Evolutionary conservation across 2,888 invertebrate genomes (phyloP).

Genomic region (Pseudococcus jackbeardsleyi): DNA sequence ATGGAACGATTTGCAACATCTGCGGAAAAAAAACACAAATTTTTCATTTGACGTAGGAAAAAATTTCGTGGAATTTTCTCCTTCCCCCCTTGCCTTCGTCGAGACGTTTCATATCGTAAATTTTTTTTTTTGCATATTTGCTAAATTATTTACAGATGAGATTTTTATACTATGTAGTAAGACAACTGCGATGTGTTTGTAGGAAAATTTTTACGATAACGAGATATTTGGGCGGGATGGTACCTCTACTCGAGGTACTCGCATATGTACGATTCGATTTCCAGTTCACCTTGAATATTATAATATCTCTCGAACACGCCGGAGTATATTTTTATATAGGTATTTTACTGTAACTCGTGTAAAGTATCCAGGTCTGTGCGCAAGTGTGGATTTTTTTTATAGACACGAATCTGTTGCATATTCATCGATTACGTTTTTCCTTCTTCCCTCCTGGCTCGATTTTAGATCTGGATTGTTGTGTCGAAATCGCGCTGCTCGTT

Average conservation of each 20-base stretch:
- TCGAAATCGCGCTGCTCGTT: neutral
- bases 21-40: slow-evolving; percentile 8
- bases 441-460: neutral
- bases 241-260: neutral
- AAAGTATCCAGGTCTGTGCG: neutral
- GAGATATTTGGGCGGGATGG: neutral
- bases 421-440: slow-evolving; percentile 20
- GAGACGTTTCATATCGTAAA: no score
- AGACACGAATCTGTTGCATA: slow-evolving; percentile 33
- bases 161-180: neutral
- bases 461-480: neutral
- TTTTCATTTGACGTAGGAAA: neutral
- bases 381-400: neutral
- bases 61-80: neutral
- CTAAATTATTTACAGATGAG: slow-evolving; percentile 5
- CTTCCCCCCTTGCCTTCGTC: no score
- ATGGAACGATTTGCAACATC: slow-evolving; percentile 65
- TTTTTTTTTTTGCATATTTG: neutral
- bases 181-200: neutral
- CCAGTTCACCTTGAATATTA: slow-evolving; percentile 39
- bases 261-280: slow-evolving; percentile 3
- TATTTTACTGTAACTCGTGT: neutral
- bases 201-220: slow-evolving; percentile 11
- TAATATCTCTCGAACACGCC: neutral
- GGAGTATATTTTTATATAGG: neutral